phyloP scores from a whole-genome alignment of 1,140 invertebrate species.

The Phymastichus coffea region DNA sequence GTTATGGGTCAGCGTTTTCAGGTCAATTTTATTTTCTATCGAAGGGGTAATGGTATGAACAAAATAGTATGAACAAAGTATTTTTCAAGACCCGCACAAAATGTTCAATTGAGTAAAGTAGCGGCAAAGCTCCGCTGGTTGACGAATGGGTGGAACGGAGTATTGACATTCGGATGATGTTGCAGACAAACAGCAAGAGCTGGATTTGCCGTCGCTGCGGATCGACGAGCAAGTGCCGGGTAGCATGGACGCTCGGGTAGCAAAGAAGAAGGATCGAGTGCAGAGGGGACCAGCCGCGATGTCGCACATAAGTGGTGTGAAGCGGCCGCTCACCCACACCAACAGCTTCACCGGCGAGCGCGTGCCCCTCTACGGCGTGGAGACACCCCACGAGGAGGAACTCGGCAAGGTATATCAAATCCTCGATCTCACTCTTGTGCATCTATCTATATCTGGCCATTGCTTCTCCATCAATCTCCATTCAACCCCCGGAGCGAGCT shows the following conservation, averaged over 20 bases:
- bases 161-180: too few species aligned
- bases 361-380: slow-evolving; percentile 88
- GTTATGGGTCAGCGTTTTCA: too few species aligned
- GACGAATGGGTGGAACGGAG: too few species aligned
- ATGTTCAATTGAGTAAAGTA: too few species aligned
- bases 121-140: too few species aligned
- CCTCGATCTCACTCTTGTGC: background rate
- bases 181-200: slow-evolving; percentile 93
- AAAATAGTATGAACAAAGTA: too few species aligned
- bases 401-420: slow-evolving; percentile 68
- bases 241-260: slow-evolving; percentile 50
- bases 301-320: slow-evolving; percentile 90
- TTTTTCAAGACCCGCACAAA: too few species aligned
- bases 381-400: slow-evolving; percentile 85
- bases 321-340: slow-evolving; percentile 81
- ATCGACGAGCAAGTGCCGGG: slow-evolving; percentile 71
- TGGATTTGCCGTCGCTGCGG: slow-evolving; percentile 85
- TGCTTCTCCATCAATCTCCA: background rate
- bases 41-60: too few species aligned
- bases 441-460: background rate
- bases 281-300: slow-evolving; percentile 66
- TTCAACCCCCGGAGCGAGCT: too few species aligned
- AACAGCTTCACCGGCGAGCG: slow-evolving; percentile 89
- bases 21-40: too few species aligned
- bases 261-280: slow-evolving; percentile 66